Base-by-base conservation (phyloP, 2,797 vertebrate species). In the Squalus acanthias region DNA sequence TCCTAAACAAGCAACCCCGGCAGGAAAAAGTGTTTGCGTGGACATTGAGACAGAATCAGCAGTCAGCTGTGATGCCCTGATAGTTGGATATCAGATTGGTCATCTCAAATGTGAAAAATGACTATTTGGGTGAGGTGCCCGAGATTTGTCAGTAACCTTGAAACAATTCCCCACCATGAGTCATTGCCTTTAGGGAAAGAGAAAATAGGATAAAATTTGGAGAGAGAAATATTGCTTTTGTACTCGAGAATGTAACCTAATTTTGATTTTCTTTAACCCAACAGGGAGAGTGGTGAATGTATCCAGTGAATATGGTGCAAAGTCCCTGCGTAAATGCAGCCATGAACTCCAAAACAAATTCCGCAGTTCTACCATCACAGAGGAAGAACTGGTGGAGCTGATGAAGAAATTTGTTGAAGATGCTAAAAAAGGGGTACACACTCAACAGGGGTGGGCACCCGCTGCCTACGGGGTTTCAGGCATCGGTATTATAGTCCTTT, bases 231-330 rank as follows among this genome's bases (percentile, higher is more conserved):
- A 46, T 82, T 15, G 15, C n/a, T 46, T 82, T 15, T 65, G n/a
- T 95, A 33, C 17, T 26, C 46, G 0, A 50, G 87, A 53, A 53
- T 24, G 5, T 95, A 39, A 72, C 24, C n/a, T n/a, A 22, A n/a
- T 70, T 46, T 70, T 70, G 20, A 20, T 95, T 50, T 26, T 12
- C 3, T 15, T 72, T 50, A 12, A 26, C 50, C 29, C 93, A 53
- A n/a, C 67, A 99, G 99, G 99, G 1, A 98, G 99, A 0, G 98
- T 99, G 94, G 99, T 99, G 97, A 99, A 99, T 3, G 97, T 99
- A 24, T 99, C 99, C 96, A 99, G 99, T 89, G 96, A 39, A 39
- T 39, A 39, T 39, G 39, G 39, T 39, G 39, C 39, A 39, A 39
- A 39, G 39, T 39, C 39, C 39, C 39, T 39, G 39, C 39, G 39